Base-by-base conservation (phyloP, 2,797 vertebrate species). In the Phrynocephalus vlangalii region DNA sequence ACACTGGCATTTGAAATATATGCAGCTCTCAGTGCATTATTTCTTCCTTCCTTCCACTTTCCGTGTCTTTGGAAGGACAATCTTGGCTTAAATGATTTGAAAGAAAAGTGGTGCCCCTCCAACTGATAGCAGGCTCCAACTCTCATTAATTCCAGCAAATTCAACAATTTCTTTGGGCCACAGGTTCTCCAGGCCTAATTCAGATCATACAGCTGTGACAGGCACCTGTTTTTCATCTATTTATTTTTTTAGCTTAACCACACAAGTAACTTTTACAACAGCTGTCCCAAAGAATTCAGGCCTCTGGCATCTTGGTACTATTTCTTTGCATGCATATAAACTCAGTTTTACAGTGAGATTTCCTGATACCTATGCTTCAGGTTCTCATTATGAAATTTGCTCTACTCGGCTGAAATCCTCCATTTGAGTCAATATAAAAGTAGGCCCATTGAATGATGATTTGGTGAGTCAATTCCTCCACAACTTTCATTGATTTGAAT, bases 1-100 rank as follows among this genome's bases (percentile, higher is more conserved):
- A 44, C 71, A 50, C 5, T 68, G 28, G 90, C 87, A 82, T 91
- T 89, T 81, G 88, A 92, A 90, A 88, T 90, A 1, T 1, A 91
- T 87, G 5, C 78, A 85, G 16, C 0, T 75, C 82, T 3, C 3
- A 77, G 2, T 63, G 60, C 3, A 80, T 10, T 28, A 3, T 9
- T 38, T 24, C 30, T 1, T 82, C 66, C 5, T 0, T 68, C 70
- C 5, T 30, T 84, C 75, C 28, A 2, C 60, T 18, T 63, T 63
- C 60, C 60, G 5, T 63, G 60, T 63, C 20, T 63, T 63, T 63
- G 18, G 60, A 15, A 63, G 60, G 20, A 20, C 60, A 63, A 15
- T 15, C 18, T 18, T 15, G 13, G 18, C 18, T 63, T 18, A 18
- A 63, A 63, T 20, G 20, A 63, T 63, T 63, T 20, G 18, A 18